These are phyloP conservation scores for Gadopsis bispinosus DNA, from an alignment of 2,797 vertebrate genomes.

Conservation along the genomic window DNA sequence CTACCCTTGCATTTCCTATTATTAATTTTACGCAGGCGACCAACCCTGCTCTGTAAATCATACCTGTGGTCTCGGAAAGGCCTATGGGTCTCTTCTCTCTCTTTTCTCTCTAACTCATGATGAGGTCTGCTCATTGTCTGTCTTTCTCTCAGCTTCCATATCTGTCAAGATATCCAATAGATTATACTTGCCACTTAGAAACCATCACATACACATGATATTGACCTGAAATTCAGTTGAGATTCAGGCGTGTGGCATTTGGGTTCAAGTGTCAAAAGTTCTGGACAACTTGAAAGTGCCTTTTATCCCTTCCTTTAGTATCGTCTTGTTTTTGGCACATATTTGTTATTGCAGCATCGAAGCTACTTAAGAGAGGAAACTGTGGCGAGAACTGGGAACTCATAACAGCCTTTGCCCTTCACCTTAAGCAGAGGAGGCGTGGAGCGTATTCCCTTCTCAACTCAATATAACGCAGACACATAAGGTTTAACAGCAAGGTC, in stretches of 20 bases:
- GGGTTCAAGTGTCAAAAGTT: conserved; percentile 33
- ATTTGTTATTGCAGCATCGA: conserved; percentile 68
- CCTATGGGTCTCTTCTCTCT: conserved; percentile 60
- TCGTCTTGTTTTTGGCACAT: conserved; percentile 49
- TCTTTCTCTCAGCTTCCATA: conserved; percentile 21
- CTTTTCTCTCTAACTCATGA: conserved; percentile 41
- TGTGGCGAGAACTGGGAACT: conserved; percentile 64
- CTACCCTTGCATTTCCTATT: conserved; percentile 85
- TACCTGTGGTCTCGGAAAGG: conserved; percentile 79
- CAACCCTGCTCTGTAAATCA: conserved; percentile 81
- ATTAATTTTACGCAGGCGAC: conserved; percentile 83
- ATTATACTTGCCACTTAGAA: conserved; percentile 51
- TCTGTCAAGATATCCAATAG: conserved; percentile 24
- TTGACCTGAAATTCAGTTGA: conserved; percentile 17
- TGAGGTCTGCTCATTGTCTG: conserved; percentile 57
- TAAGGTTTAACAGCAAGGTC: conserved; percentile 36
- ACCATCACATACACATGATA: conserved; percentile 15
- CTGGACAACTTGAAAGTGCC: conserved; percentile 40
- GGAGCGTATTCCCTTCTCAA: conserved; percentile 37
- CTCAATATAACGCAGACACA: conserved; percentile 45
- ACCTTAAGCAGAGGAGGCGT: conserved; percentile 52
- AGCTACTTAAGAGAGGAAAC: conserved; percentile 71
- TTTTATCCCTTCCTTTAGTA: conserved; percentile 35
- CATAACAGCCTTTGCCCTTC: conserved; percentile 53
- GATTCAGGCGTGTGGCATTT: conserved; percentile 21